Conservation (phyloP, 2,797 vertebrate genomes). For the Enteromius anoplus region DNA sequence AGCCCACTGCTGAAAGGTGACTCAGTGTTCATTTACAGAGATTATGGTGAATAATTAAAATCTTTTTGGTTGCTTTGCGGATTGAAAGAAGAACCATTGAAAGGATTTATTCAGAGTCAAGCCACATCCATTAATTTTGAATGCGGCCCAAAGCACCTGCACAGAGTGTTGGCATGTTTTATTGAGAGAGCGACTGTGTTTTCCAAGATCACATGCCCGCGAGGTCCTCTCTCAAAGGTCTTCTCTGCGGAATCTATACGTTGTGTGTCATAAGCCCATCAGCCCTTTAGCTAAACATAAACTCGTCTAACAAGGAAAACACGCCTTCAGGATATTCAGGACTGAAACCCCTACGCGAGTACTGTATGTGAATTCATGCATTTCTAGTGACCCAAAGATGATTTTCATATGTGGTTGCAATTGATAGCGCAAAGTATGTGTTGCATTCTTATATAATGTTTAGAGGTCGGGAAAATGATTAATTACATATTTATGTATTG, state of each 20-base stretch:
- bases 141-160: conserved; percentile 60
- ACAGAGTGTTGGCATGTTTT: conserved; percentile 56
- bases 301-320: conserved; percentile 35
- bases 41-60: conserved; percentile 65
- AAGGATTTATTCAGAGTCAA: conserved; percentile 57
- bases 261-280: conserved; percentile 30
- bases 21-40: conserved; percentile 55
- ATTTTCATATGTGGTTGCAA: background rate
- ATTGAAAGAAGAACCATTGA: conserved; percentile 47
- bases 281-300: conserved; percentile 44
- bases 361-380: background rate
- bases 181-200: conserved; percentile 54
- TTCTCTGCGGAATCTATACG: conserved; percentile 42
- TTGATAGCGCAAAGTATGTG: background rate
- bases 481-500: background rate
- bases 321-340: background rate
- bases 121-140: conserved; percentile 58
- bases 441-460: background rate
- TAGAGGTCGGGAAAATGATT: background rate
- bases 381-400: background rate
- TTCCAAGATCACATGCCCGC: conserved; percentile 55
- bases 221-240: conserved; percentile 38
- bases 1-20: conserved; percentile 52
- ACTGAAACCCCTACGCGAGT: background rate
- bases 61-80: conserved; percentile 53